These are phyloP conservation scores for Scortum barcoo DNA, from an alignment of 2,113 vertebrate genomes.

Conservation along the genomic window DNA sequence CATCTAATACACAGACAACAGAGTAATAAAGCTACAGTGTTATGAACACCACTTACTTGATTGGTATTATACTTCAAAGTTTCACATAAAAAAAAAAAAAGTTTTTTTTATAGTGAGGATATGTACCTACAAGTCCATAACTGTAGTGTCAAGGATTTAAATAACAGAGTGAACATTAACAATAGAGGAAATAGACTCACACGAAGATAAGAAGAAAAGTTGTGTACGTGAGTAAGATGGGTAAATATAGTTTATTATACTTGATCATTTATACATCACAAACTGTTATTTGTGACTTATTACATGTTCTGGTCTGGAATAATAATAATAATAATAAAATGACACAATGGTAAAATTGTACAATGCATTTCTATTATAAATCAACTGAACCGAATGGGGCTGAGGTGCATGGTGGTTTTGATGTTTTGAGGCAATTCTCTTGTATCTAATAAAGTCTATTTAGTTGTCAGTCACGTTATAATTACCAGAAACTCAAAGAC, in stretches of 20 bases:
- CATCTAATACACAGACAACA: constrained; percentile 78
- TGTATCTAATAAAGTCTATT: constrained; percentile 55
- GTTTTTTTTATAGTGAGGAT: constrained; percentile 41
- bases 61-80: constrained; percentile 56
- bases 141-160: constrained; percentile 54
- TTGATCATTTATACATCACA: constrained; percentile 85
- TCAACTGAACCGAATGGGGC: constrained; percentile 55
- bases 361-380: constrained; percentile 77
- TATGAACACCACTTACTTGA: constrained; percentile 62
- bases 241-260: constrained; percentile 88
- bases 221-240: constrained; percentile 78
- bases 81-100: constrained; percentile 41
- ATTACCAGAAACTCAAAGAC: constrained; percentile 66
- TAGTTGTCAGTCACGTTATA: constrained; percentile 53
- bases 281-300: constrained; percentile 80
- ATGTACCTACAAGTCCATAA: constrained; percentile 57
- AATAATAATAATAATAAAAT: constrained; percentile 57
- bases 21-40: constrained; percentile 78
- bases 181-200: constrained; percentile 60
- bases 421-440: constrained; percentile 70
- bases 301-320: constrained; percentile 78
- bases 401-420: constrained; percentile 49
- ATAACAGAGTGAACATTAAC: constrained; percentile 42
- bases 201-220: constrained; percentile 68
- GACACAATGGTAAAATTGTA: constrained; percentile 81